Base-by-base conservation (phyloP, 2,797 vertebrate genomes). In the Thaleichthys pacificus region DNA sequence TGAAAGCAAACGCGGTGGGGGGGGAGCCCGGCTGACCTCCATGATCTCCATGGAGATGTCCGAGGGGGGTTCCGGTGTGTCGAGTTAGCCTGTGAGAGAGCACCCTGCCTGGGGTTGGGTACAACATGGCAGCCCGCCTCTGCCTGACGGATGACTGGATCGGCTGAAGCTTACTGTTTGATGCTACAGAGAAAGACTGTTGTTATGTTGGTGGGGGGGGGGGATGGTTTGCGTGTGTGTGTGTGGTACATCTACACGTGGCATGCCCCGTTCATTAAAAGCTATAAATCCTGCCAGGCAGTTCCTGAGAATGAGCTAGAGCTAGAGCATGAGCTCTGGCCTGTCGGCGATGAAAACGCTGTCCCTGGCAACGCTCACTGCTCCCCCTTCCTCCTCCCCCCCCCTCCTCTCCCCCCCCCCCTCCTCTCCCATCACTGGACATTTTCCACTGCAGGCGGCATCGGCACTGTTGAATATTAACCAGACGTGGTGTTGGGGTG, bases 391-490 rank as follows among this genome's bases (percentile, higher is more conserved):
- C 47, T 51, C 67, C 69, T 7, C 47, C 24, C 68, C 61, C 35
- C 74, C 74, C 61, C 74, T 72, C 75, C 58, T 49, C 62, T 38
- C n/a, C n/a, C 63, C 22, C 47, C 56, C 67, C 28, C 7, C 7
- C 30, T 24, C 51, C 19, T 21, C 17, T 35, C 35, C 21, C 6
- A 19, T 38, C 22, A n/a, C 17, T 17, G 5, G 30, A 61, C 32
- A 71, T 71, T 76, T 78, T 75, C 79, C 66, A 69, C 32, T 28
- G 60, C 68, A 72, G 54, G 51, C 5, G 14, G 32, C 51, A 19
- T 72, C 32, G 26, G 49, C 24, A 56, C 62, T 78, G 80, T 72
- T 77, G 72, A 81, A 75, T 80, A 78, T 78, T 80, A 81, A 82
- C 73, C 76, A 78, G 77, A 75, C 75, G 63, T 38, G 32, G 54